Evolutionary conservation across 2,797 vertebrate species (phyloP).

Genomic region (Centropyge bicolor): DNA sequence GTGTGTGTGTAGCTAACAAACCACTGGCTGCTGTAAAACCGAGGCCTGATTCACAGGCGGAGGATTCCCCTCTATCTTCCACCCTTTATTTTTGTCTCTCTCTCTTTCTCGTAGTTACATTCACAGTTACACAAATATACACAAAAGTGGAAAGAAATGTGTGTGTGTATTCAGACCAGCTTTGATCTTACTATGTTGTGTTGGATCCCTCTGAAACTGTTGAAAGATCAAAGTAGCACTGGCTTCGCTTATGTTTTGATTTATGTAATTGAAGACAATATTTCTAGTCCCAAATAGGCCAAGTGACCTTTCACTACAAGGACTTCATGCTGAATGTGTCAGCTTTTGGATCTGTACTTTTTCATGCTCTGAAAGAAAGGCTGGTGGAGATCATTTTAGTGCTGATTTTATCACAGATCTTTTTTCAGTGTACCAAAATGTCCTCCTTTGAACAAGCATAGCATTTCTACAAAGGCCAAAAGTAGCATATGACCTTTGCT

Average conservation of each 20-base stretch:
- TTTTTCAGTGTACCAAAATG: not conserved
- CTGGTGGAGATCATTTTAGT: not conserved
- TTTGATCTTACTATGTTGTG: not conserved
- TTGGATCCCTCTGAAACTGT: slow-evolving; percentile 11
- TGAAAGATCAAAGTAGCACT: slow-evolving; percentile 18
- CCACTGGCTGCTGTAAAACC: slow-evolving; percentile 14
- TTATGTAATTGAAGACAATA: slow-evolving; percentile 22
- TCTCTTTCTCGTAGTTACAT: not conserved
- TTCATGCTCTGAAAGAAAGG: not conserved
- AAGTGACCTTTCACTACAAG: slow-evolving; percentile 10
- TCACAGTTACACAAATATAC: not conserved
- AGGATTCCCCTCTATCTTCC: slow-evolving; percentile 22
- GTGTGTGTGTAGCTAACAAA: slow-evolving; percentile 10
- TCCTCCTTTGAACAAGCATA: not conserved
- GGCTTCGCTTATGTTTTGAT: slow-evolving; percentile 15
- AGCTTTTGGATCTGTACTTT: not conserved
- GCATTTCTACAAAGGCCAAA: slow-evolving; percentile 6
- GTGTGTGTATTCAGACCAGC: not conserved
- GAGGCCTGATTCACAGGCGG: not conserved
- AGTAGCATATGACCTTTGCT: not conserved
- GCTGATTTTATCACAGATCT: not conserved
- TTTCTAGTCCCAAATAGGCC: slow-evolving; percentile 10
- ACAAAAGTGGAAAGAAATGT: not conserved
- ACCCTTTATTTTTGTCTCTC: not conserved
- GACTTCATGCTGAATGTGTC: slow-evolving; percentile 2